Conservation (phyloP, 2,797 vertebrate genomes). For the Agapornis canus region DNA sequence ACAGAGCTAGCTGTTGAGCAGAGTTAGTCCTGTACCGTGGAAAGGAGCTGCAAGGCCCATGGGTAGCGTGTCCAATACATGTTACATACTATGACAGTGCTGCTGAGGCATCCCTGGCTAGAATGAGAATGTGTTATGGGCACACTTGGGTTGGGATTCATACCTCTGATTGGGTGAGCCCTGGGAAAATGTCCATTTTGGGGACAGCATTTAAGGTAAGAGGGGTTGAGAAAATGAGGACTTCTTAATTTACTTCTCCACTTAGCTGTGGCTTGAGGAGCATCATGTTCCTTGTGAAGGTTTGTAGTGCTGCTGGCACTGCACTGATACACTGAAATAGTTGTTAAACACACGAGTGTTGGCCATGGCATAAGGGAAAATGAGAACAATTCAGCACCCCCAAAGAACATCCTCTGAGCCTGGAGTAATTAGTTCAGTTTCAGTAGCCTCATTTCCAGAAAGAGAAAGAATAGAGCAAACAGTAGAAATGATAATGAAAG, state of each 20-base stretch:
- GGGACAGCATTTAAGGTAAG: neutral
- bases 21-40: neutral
- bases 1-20: neutral
- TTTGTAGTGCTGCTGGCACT: neutral
- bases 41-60: neutral
- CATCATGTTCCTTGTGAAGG: neutral
- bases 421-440: conserved; percentile 47
- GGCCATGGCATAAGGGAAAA: neutral
- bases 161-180: neutral
- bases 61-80: neutral
- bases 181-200: neutral
- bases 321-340: neutral
- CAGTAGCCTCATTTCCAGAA: conserved; percentile 51
- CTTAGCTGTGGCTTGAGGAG: neutral
- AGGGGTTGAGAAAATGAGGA: neutral
- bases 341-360: neutral
- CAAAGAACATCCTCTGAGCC: conserved; percentile 10
- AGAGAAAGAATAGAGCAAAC: neutral
- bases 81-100: neutral
- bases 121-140: neutral
- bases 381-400: neutral
- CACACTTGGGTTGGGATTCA: neutral
- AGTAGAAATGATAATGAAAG: conserved; percentile 30
- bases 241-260: neutral
- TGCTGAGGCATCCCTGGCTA: neutral